Evolutionary conservation across 2,888 invertebrate genomes (phyloP).

Genomic region (Orchesellides sinensis): DNA sequence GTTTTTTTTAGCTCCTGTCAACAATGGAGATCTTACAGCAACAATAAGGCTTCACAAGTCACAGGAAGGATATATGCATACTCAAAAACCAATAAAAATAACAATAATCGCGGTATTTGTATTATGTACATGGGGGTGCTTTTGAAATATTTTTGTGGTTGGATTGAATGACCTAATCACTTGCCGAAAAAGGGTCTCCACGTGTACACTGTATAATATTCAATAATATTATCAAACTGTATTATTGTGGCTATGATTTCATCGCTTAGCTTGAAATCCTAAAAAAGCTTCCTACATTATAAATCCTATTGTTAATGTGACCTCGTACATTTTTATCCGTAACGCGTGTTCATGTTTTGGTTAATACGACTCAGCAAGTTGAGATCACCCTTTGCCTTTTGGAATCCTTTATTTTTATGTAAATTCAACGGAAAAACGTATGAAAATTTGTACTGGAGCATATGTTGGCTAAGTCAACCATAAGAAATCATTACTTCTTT

Average conservation of each 20-base stretch:
- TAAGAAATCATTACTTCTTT: no score
- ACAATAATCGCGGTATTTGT: slow-evolving; percentile 2
- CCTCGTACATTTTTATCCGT: no score
- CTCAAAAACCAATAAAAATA: slow-evolving; percentile 25
- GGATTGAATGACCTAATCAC: slow-evolving; percentile 36
- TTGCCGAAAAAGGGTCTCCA: slow-evolving; percentile 52
- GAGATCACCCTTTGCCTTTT: slow-evolving; percentile 37
- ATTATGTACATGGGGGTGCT: neutral
- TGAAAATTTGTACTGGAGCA: no score
- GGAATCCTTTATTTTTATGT: slow-evolving; percentile 48
- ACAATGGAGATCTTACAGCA: slow-evolving; percentile 22
- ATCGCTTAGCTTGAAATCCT: neutral
- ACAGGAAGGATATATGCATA: neutral
- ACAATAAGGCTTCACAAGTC: slow-evolving; percentile 32
- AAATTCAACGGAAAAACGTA: neutral
- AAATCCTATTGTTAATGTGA: no score
- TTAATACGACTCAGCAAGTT: slow-evolving; percentile 13
- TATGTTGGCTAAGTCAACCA: no score
- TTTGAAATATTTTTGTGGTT: neutral
- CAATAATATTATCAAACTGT: neutral
- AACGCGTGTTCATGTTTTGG: slow-evolving; percentile 11
- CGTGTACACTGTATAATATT: slow-evolving; percentile 17
- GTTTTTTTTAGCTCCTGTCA: slow-evolving; percentile 45
- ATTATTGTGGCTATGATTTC: neutral
- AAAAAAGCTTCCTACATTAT: slow-evolving; percentile 16